These are phyloP conservation scores for Xestia c-nigrum DNA, from an alignment of 2,888 invertebrate species.

Conservation along the genomic window DNA sequence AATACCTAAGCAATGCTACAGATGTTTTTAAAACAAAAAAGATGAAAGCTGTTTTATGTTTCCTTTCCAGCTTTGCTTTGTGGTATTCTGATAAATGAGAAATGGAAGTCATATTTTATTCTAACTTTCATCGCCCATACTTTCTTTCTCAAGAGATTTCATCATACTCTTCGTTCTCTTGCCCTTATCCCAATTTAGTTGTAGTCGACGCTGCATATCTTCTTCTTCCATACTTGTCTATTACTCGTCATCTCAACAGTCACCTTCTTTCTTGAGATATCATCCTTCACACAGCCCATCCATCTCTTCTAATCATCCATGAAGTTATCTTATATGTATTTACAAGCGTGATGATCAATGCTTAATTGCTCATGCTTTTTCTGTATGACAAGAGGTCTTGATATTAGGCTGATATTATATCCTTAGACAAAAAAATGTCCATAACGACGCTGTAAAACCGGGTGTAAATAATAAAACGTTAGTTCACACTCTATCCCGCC, in stretches of 20 bases:
- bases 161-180: too few relatives aligned
- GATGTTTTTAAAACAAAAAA: conserved; percentile 20
- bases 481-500: conserved; percentile 72
- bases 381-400: not conserved
- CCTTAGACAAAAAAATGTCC: conserved; percentile 4
- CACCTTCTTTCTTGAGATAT: too few relatives aligned
- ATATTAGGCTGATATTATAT: not conserved
- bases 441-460: conserved; percentile 40
- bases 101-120: conserved; percentile 36
- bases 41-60: conserved; percentile 39
- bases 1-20: not conserved
- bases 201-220: too few relatives aligned
- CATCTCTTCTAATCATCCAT: too few relatives aligned
- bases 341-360: not conserved
- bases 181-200: too few relatives aligned
- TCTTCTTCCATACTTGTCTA: too few relatives aligned
- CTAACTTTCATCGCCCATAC: not conserved
- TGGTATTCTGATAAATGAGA: conserved; percentile 1
- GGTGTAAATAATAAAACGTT: conserved; percentile 65
- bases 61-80: conserved; percentile 13
- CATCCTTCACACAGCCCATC: too few relatives aligned
- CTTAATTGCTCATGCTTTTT: not conserved
- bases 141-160: not conserved
- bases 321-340: not conserved
- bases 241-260: too few relatives aligned